Base-by-base conservation (phyloP, 2,888 invertebrate species). In the Hipparchia semele region DNA sequence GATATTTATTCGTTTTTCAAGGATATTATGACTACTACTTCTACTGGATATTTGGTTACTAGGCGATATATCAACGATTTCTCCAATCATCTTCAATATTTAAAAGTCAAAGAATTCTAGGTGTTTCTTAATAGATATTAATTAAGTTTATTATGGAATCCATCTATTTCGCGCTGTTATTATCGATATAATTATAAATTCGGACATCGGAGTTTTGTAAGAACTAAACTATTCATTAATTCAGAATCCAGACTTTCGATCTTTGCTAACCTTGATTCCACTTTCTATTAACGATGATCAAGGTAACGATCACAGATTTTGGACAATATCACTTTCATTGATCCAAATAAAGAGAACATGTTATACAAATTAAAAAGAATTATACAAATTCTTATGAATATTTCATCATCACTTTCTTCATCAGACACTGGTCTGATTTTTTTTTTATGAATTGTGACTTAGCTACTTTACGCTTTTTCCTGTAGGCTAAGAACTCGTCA, bases 211-310 rank as follows among this genome's bases (percentile, higher is more conserved):
- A 59, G 12, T 60, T 33, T 60, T 39, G 59, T 39, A 60, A 59
- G 59, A 59, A 59, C 9, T 59, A 33, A 60, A 33, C 12, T 39
- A 60, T 46, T 62, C 4, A 62, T 59, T 59, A 58, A 13, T 61
- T 61, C 12, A 61, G 45, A 51, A 64, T 64, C 64, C 51, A 64
- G 64, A 64, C 64, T 64, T 64, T 23, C 64, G 46, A 65, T 23
- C 6, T 65, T 12, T 13, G 12, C 65, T 53, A 53, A 65, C 51
- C 33, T 53, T 51, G 1, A 53, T 65, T 33, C 33, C 53, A 65
- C 65, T 65, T 65, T 65, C 65, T 39, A 53, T 65, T 33, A 2
- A 23, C 9, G 46, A 62, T 65, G 51, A 23, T 53, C 33, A 53
- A 65, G 51, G 51, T 64, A 23, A 65, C 49, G 51, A 33, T 64